Base-by-base conservation (phyloP, 2,888 invertebrate species). In the Scaeva pyrastri region DNA sequence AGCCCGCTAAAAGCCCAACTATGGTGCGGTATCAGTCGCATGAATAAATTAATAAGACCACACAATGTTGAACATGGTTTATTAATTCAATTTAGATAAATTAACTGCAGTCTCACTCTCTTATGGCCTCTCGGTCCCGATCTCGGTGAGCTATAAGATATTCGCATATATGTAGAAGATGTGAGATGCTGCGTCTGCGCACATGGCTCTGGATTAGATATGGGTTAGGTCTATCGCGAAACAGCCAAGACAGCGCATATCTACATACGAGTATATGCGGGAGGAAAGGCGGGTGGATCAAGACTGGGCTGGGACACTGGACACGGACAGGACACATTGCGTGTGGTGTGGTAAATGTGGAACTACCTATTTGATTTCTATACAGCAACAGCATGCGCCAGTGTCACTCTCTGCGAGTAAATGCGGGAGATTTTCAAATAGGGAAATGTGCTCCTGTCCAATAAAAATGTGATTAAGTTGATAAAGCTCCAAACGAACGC, bases 11-110 rank as follows among this genome's bases (percentile, higher is more conserved):
- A 60, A 21, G 21, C 60, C 21, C 39, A 39, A 31, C 26, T 31
- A 56, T 80, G 80, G 68, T 5, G 31, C 82, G 82, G 86, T 79
- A 86, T 86, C 88, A 83, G 81, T 87, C 89, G 48, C 66, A 89
- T 89, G 89, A 88, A 89, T 88, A 88, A 88, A 88, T 88, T 88
- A 86, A 82, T 88, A 88, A 90, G 92, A 92, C 92, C 92, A 92
- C 92, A 92, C 92, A 91, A 91, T 91, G 92, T 91, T 89, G 88
- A 91, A 92, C 92, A 92, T 92, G 91, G 91, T 92, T 92, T 92
- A 92, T 92, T 92, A 92, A 92, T 92, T 92, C 92, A 92, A 92
- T 92, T 92, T 92, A 92, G 91, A 92, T 92, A 92, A 92, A 92
- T 92, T 92, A 92, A 92, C 91, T 91, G 91, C 90, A 90, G 90